A percentile compares a stretch with the other conserved stretches of the same genome.
Conservation (phyloP, 2,888 invertebrate species). For the Stenodema calcarata region DNA sequence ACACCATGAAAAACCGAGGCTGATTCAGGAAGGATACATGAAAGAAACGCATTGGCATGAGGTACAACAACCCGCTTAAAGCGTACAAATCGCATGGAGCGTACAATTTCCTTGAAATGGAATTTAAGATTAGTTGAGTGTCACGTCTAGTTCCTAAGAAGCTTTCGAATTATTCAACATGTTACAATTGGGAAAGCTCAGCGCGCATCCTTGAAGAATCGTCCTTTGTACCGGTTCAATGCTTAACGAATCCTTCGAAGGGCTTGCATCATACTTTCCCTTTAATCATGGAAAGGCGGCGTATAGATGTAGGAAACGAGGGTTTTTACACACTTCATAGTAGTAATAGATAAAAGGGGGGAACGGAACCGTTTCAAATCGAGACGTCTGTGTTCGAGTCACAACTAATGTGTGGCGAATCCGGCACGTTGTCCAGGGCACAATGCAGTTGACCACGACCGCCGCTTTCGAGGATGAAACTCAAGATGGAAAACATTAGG, state of each 20-base stretch:
- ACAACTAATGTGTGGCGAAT: neutral
- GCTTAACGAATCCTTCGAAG: neutral
- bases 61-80: too few relatives aligned
- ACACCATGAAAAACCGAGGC: too few relatives aligned
- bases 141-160: too few relatives aligned
- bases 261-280: neutral
- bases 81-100: too few relatives aligned
- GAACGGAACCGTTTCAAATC: constrained; percentile 7
- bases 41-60: too few relatives aligned
- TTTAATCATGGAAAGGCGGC: neutral
- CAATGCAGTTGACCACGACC: neutral
- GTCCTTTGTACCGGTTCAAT: neutral
- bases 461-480: too few relatives aligned
- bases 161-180: too few relatives aligned
- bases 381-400: constrained; percentile 1
- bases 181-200: neutral
- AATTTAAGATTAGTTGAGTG: too few relatives aligned
- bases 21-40: too few relatives aligned
- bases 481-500: too few relatives aligned
- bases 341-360: neutral
- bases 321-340: constrained; percentile 3
- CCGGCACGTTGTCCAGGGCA: neutral
- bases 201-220: neutral
- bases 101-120: too few relatives aligned
- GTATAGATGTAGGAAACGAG: neutral